These are phyloP conservation scores for Uloborus plumipes DNA, from an alignment of 2,888 invertebrate species.

Conservation along the genomic window DNA sequence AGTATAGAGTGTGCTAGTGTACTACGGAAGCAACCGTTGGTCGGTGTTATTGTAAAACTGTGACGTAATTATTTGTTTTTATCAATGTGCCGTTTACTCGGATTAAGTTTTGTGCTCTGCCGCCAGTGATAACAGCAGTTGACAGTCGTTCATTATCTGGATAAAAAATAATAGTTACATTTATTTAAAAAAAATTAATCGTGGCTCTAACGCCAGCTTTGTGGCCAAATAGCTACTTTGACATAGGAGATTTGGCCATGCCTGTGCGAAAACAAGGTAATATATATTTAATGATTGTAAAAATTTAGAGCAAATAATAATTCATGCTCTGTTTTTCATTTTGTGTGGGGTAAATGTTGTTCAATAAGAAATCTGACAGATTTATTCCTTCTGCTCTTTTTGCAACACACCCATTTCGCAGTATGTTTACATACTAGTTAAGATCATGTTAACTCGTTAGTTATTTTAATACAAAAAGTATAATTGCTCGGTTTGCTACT, in stretches of 20 bases:
- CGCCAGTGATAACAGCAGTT: slow-evolving; percentile 1
- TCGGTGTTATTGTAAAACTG: slow-evolving; percentile 30
- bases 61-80: slow-evolving; percentile 57
- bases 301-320: too few relatives aligned
- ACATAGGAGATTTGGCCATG: slow-evolving; percentile 63
- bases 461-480: too few relatives aligned
- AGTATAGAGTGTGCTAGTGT: slow-evolving; percentile 29
- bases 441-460: too few relatives aligned
- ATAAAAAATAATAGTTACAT: slow-evolving; percentile 24
- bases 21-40: slow-evolving; percentile 11
- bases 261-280: slow-evolving; percentile 65
- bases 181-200: slow-evolving; percentile 45
- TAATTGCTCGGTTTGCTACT: too few relatives aligned
- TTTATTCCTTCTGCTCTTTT: too few relatives aligned
- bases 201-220: slow-evolving; percentile 58
- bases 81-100: slow-evolving; percentile 39
- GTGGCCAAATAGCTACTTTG: slow-evolving; percentile 62
- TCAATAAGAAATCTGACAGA: too few relatives aligned
- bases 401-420: slow-evolving; percentile 6
- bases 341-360: too few relatives aligned
- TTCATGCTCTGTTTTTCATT: too few relatives aligned
- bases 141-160: too few relatives aligned
- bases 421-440: too few relatives aligned
- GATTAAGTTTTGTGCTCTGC: slow-evolving; percentile 23
- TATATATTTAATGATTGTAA: not conserved